phyloP scores from a whole-genome alignment of 2,113 vertebrate species.

The Carollia perspicillata region DNA sequence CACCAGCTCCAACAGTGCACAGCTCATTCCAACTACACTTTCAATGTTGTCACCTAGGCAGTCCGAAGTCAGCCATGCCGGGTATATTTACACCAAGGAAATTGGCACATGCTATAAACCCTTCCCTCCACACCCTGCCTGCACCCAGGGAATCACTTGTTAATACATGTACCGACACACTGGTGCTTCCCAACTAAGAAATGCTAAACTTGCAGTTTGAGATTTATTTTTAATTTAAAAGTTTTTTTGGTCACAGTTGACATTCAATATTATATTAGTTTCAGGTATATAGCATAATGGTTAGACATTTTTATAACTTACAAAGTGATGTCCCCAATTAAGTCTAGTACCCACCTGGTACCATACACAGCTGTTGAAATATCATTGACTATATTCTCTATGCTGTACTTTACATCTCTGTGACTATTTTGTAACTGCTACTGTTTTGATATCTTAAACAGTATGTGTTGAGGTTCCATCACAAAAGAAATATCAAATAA shows the following conservation, averaged over 20 bases:
- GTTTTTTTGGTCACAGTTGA: neutral
- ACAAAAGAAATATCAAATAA: slow-evolving; percentile 7
- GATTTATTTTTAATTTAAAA: neutral
- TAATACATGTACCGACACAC: neutral
- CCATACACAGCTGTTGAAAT: neutral
- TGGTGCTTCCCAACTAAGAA: slow-evolving; percentile 8
- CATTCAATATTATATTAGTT: neutral
- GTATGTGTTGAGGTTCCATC: neutral
- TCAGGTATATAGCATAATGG: neutral
- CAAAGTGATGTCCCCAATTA: neutral
- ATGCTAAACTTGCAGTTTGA: neutral
- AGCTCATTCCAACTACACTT: neutral
- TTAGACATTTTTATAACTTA: neutral
- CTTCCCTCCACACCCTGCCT: fast-evolving
- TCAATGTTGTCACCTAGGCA: neutral
- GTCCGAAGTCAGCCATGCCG: neutral
- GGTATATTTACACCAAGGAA: slow-evolving; percentile 38
- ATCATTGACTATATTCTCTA: neutral
- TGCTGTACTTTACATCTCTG: no score
- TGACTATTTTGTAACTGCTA: neutral
- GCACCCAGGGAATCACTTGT: neutral
- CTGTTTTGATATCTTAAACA: neutral
- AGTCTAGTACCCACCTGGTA: neutral
- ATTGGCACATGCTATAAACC: neutral
- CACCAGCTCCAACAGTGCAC: neutral